Conservation (phyloP, 2,888 invertebrate species). For the Drepana falcataria region DNA sequence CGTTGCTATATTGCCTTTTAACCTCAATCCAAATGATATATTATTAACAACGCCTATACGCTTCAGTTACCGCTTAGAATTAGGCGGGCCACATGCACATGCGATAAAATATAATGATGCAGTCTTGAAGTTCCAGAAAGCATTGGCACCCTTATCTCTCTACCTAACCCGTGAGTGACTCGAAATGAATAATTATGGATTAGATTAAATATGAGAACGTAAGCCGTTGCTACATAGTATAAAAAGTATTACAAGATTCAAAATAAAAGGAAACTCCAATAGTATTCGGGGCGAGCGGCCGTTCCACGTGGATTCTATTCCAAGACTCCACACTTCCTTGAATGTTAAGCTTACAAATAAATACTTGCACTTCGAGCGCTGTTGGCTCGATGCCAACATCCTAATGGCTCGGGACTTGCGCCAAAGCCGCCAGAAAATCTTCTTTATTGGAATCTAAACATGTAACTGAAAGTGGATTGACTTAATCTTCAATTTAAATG, state of each 20-base stretch:
- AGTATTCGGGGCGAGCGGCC: constrained; percentile 35
- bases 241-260: background rate
- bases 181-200: too few relatives aligned
- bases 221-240: background rate
- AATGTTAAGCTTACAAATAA: constrained; percentile 72
- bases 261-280: constrained; percentile 5
- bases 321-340: constrained; percentile 72
- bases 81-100: too few relatives aligned
- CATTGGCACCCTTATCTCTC: too few relatives aligned
- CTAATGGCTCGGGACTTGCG: constrained; percentile 66
- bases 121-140: too few relatives aligned
- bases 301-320: constrained; percentile 65
- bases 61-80: too few relatives aligned
- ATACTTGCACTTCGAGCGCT: constrained; percentile 61
- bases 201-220: too few relatives aligned
- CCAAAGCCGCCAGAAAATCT: constrained; percentile 66
- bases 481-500: constrained; percentile 40
- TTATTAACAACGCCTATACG: too few relatives aligned
- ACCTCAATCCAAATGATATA: too few relatives aligned
- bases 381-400: constrained; percentile 64
- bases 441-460: constrained; percentile 63
- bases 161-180: too few relatives aligned
- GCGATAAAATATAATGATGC: too few relatives aligned
- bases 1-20: too few relatives aligned
- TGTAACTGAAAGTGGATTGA: constrained; percentile 57